These are phyloP conservation scores for Limenitis camilla DNA, from an alignment of 2,888 invertebrate genomes.

Conservation along the genomic window DNA sequence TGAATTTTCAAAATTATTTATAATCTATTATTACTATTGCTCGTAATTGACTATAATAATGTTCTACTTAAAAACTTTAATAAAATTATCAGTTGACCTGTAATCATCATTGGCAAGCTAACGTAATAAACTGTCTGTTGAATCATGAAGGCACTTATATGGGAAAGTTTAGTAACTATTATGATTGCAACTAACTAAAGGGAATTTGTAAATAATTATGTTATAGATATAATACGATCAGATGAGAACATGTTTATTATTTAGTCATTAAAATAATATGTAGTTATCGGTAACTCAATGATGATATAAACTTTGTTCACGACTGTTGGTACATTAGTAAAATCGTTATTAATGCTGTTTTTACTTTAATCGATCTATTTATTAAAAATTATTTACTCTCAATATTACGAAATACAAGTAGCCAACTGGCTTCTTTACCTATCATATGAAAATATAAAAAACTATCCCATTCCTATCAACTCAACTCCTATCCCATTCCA, in stretches of 20 bases:
- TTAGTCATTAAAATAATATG: conserved; percentile 36
- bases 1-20: background rate
- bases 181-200: conserved; percentile 44
- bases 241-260: conserved; percentile 32
- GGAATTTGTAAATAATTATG: conserved; percentile 48
- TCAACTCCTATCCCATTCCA: too few relatives aligned
- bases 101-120: background rate
- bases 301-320: conserved; percentile 23
- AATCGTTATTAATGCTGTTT: conserved; percentile 24
- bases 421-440: too few relatives aligned
- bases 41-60: too few relatives aligned
- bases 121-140: background rate
- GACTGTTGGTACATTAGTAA: conserved; percentile 33
- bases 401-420: too few relatives aligned
- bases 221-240: conserved; percentile 49
- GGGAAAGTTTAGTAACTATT: conserved; percentile 52
- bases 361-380: too few relatives aligned
- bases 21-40: too few relatives aligned
- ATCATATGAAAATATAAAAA: too few relatives aligned
- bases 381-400: too few relatives aligned
- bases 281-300: conserved; percentile 32
- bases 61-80: too few relatives aligned
- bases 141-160: conserved; percentile 27
- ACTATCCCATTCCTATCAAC: too few relatives aligned
- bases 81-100: background rate